Evolutionary conservation across 2,888 invertebrate genomes (phyloP), one percentile per base, ranked within the genome.

Genomic region (Caenorhabditis sp.): DNA sequence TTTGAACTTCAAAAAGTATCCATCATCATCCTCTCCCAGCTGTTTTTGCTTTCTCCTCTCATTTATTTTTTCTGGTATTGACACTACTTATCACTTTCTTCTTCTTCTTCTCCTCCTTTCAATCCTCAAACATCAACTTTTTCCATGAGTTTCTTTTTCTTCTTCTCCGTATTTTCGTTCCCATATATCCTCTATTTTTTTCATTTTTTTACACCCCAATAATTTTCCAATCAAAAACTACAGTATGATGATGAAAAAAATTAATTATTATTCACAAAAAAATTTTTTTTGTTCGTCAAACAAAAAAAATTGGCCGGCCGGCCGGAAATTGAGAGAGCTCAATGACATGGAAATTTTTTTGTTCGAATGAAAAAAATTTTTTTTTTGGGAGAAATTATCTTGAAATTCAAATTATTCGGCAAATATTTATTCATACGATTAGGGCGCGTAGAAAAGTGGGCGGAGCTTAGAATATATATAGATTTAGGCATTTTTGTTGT

Each of bases 281-380:
- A 17, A 43, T 36, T 36, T 36, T 36, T 36, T 36, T 36, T 5
- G 36, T 36, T 36, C 10, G 36, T 8, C 36, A 10, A 36, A 36
- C 36, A 36, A 36, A 36, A 36, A 36, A 36, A 36, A 36, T 36
- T 10, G 17, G 43, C 2, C 43, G 7, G 17, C 14, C 2, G 17
- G 43, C 12, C 43, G 43, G 43, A 43, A 43, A 43, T 43, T 43
- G 43, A 5, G 7, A 43, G 43, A 43, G 43, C 43, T 43, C 43
- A 43, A 43, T 43, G 43, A 43, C 43, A 43, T 43, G 43, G 43
- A 43, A 43, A 43, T 43, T 43, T 43, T 43, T 43, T 43, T 43
- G 2, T 10, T 17, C 12, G 43, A 12, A 36, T 10, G 5, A 36
- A 36, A 36, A 8, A 8, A 36, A 10, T 43, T 43, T 43, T 43